Evolutionary conservation across 2,888 invertebrate genomes (phyloP).

Genomic region (Tetrapedia diversipes): DNA sequence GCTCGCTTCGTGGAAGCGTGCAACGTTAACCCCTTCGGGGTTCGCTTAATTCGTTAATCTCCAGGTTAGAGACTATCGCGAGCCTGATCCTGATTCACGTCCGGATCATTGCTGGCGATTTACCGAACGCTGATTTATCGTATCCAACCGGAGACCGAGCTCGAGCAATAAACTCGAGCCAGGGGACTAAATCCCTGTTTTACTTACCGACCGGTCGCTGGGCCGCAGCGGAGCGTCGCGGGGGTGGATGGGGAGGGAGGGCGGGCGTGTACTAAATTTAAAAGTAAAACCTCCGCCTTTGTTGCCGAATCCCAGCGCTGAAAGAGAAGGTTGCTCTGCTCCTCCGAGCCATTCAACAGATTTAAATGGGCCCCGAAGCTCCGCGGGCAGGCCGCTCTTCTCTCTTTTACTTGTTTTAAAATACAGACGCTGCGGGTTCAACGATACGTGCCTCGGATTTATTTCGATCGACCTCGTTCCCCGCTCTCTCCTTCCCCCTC

Average conservation of each 20-base stretch:
- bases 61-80: not conserved
- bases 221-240: constrained; percentile 46
- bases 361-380: constrained; percentile 76
- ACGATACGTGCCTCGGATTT: constrained; percentile 57
- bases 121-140: constrained; percentile 68
- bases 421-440: constrained; percentile 61
- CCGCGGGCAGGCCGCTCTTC: constrained; percentile 56
- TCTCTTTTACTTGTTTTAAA: constrained; percentile 68
- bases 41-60: constrained; percentile 32
- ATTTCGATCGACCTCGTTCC: constrained; percentile 36
- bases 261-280: constrained; percentile 80
- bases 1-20: not conserved
- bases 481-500: not conserved
- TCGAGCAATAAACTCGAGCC: constrained; percentile 73
- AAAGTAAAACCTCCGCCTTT: constrained; percentile 80
- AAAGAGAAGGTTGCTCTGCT: constrained; percentile 75
- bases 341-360: constrained; percentile 77
- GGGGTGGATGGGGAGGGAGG: constrained; percentile 47
- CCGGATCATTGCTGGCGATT: constrained; percentile 49
- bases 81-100: constrained; percentile 40
- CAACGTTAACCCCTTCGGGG: not conserved
- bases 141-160: constrained; percentile 59
- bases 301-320: constrained; percentile 77
- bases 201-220: constrained; percentile 73
- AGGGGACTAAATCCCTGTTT: constrained; percentile 78